Percentiles rank a stretch among this genome's conserved stretches.
These are phyloP conservation scores for Acanthopleura granulata DNA, from an alignment of 2,888 invertebrate species.

Conservation along the genomic window DNA sequence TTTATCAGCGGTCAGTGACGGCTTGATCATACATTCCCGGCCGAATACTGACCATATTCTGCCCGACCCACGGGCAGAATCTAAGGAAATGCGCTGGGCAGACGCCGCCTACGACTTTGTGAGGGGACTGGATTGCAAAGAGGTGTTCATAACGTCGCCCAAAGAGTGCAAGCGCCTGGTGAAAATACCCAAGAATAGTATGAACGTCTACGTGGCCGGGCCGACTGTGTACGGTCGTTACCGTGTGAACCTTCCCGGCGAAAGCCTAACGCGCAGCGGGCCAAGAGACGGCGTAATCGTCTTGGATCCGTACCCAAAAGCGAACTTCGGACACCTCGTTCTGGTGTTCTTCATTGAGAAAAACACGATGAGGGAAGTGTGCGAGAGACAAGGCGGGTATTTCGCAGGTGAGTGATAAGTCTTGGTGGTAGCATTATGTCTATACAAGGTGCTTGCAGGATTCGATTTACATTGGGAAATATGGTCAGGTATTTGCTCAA, in stretches of 20 bases:
- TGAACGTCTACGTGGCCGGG: conserved; percentile 62
- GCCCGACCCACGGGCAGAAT: conserved; percentile 22
- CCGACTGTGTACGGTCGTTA: conserved; percentile 54
- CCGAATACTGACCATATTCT: not conserved
- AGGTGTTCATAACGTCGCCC: conserved; percentile 61
- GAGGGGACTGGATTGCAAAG: conserved; percentile 51
- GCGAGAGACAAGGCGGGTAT: conserved; percentile 63
- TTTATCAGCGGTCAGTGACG: not conserved
- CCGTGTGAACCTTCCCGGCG: conserved; percentile 65
- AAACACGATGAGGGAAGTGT: conserved; percentile 51
- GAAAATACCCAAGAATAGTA: conserved; percentile 40
- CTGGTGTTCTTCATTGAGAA: conserved; percentile 71
- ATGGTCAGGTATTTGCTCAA: too few species aligned
- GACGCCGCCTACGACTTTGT: conserved; percentile 58
- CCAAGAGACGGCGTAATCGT: conserved; percentile 70
- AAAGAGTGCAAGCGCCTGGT: conserved; percentile 58
- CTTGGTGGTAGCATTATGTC: too few species aligned
- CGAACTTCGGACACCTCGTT: conserved; percentile 72
- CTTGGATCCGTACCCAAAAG: conserved; percentile 71
- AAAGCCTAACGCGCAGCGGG: conserved; percentile 60
- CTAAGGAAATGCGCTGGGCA: conserved; percentile 57
- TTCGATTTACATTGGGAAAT: too few species aligned
- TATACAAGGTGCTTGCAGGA: too few species aligned
- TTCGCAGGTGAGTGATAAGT: conserved; percentile 66
- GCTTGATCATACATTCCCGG: not conserved